Evolutionary conservation across 2,797 vertebrate genomes (phyloP).

Genomic region (Leuciscus waleckii): DNA sequence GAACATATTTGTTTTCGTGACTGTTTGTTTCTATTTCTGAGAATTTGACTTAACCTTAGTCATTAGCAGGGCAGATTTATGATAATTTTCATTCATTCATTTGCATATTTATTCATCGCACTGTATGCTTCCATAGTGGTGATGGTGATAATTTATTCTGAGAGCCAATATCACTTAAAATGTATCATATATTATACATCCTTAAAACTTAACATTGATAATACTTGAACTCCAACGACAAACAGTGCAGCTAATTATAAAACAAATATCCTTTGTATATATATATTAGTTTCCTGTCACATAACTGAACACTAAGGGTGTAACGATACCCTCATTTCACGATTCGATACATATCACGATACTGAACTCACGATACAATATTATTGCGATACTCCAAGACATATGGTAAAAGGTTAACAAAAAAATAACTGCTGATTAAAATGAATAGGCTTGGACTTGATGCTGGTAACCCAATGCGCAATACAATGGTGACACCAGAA

Average conservation of each 20-base stretch:
- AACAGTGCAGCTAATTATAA: constrained; percentile 5
- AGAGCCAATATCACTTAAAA: background rate
- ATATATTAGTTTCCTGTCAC: background rate
- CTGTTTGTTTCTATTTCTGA: constrained; percentile 57
- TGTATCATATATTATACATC: background rate
- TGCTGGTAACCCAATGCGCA: too few relatives aligned
- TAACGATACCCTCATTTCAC: too few relatives aligned
- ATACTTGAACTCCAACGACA: background rate
- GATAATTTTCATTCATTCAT: constrained; percentile 41
- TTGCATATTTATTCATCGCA: constrained; percentile 57
- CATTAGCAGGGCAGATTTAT: constrained; percentile 40
- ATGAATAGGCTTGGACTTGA: too few relatives aligned
- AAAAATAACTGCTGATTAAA: too few relatives aligned
- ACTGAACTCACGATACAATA: too few relatives aligned
- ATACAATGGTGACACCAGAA: too few relatives aligned
- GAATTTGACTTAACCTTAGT: constrained; percentile 51
- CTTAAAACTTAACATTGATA: background rate
- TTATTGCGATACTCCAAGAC: too few relatives aligned
- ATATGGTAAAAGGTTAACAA: too few relatives aligned
- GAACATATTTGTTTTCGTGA: constrained; percentile 65
- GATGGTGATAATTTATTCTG: constrained; percentile 21
- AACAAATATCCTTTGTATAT: background rate
- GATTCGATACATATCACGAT: too few relatives aligned
- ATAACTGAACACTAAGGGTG: background rate
- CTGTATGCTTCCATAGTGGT: constrained; percentile 58